phyloP scores from a whole-genome alignment of 2,113 vertebrate genomes.

The Mugil cephalus region DNA sequence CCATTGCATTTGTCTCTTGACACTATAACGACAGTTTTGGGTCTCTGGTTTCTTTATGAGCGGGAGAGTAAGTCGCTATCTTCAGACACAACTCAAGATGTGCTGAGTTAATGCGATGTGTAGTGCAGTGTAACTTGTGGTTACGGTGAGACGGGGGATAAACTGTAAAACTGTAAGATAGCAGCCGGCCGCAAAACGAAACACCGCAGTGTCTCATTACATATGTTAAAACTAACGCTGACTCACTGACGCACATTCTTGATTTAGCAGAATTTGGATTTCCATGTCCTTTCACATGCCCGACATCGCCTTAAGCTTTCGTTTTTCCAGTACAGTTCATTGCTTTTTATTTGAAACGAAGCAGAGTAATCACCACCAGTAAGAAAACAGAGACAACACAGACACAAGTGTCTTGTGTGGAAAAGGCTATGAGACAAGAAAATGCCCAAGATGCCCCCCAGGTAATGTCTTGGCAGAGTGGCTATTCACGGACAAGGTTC shows the following conservation, averaged over 20 bases:
- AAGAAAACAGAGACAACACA: constrained; percentile 36
- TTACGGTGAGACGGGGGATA: constrained; percentile 19
- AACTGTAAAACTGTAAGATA: not conserved
- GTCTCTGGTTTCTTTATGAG: constrained; percentile 62
- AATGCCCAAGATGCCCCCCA: constrained; percentile 45
- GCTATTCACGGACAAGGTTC: constrained; percentile 43
- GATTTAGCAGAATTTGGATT: constrained; percentile 4
- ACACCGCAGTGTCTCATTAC: constrained; percentile 18
- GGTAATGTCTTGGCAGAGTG: constrained; percentile 37
- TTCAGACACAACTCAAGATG: constrained; percentile 40
- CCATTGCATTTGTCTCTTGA: constrained; percentile 64
- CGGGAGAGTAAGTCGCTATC: constrained; percentile 47
- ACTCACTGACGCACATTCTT: not conserved
- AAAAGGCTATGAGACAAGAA: constrained; percentile 53
- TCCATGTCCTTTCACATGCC: constrained; percentile 31
- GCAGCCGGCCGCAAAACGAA: constrained; percentile 19
- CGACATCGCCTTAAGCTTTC: constrained; percentile 43
- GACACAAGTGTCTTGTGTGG: constrained; percentile 49
- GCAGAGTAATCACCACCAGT: constrained; percentile 30
- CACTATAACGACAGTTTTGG: constrained; percentile 59
- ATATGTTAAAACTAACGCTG: constrained; percentile 13
- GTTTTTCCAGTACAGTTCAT: constrained; percentile 53
- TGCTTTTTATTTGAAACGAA: constrained; percentile 59
- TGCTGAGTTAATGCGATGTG: constrained; percentile 41
- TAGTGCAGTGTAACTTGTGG: constrained; percentile 14